Evolutionary conservation across 2,888 invertebrate genomes (phyloP).

Genomic region (Tipula unca): DNA sequence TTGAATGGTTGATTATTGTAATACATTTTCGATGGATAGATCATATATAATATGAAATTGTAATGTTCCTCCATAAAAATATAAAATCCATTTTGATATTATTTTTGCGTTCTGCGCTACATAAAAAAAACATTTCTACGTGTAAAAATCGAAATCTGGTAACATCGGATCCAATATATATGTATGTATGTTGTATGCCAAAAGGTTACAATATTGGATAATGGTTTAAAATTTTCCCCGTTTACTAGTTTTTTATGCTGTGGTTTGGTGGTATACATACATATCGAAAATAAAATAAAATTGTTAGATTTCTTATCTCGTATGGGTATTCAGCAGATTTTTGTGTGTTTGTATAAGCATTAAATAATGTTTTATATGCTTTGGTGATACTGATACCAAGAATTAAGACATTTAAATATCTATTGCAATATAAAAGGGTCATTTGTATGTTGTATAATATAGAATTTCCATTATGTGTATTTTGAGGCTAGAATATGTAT

Average conservation of each 20-base stretch:
- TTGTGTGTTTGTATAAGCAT: not conserved
- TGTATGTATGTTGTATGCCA: not conserved
- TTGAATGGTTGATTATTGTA: not conserved
- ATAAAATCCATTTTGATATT: not conserved
- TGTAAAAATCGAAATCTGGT: not conserved
- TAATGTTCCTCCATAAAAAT: not conserved
- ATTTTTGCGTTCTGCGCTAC: not conserved
- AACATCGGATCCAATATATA: not conserved
- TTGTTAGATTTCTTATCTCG: not conserved
- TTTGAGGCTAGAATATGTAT: not conserved
- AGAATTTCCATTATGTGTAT: not conserved
- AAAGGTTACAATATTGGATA: not conserved
- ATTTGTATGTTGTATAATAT: not conserved
- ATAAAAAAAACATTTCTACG: not conserved
- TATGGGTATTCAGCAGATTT: not conserved
- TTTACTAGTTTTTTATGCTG: not conserved
- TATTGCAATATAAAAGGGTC: not conserved
- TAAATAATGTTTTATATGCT: not conserved
- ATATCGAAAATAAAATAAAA: not conserved
- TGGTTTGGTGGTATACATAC: too few relatives aligned
- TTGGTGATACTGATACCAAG: not conserved
- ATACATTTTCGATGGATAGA: not conserved
- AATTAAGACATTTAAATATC: not conserved
- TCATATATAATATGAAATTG: not conserved
- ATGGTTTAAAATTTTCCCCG: not conserved